A percentile compares a stretch with the other conserved stretches of the same genome.
These are phyloP conservation scores for Microctenopoma lineatum DNA, from an alignment of 2,797 vertebrate genomes.

Conservation along the genomic window DNA sequence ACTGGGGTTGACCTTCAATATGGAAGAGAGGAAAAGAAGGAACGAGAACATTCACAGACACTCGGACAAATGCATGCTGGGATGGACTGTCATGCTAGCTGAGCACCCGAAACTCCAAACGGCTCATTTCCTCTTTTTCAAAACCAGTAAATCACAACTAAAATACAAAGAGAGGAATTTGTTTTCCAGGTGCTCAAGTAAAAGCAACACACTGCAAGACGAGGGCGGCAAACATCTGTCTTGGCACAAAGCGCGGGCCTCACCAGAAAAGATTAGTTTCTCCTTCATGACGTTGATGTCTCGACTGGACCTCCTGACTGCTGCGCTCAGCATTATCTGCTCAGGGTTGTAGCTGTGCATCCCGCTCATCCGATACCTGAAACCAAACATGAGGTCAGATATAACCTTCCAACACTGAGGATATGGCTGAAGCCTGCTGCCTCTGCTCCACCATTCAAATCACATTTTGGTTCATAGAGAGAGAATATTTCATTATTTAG, in stretches of 20 bases:
- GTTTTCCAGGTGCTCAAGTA: slow-evolving; percentile 4
- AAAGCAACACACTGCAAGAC: slow-evolving; percentile 16
- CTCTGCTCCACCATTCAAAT: slow-evolving; percentile 7
- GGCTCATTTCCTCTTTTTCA: background rate
- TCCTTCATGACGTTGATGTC: slow-evolving; percentile 99
- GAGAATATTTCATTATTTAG: background rate
- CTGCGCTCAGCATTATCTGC: slow-evolving; percentile 97
- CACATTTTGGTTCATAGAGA: background rate
- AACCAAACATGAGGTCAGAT: slow-evolving; percentile 40
- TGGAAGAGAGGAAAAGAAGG: slow-evolving; percentile 60
- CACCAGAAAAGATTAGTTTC: slow-evolving; percentile 98
- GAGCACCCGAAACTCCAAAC: slow-evolving; percentile 25
- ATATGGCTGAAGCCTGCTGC: slow-evolving; percentile 24
- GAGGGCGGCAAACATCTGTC: background rate
- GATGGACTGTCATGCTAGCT: slow-evolving; percentile 52
- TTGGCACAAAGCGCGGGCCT: slow-evolving; percentile 15
- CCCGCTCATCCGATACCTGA: slow-evolving; percentile 93
- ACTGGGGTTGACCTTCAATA: slow-evolving; percentile 82
- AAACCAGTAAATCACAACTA: background rate
- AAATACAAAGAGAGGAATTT: background rate
- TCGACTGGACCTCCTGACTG: slow-evolving; percentile 89
- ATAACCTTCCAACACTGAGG: background rate
- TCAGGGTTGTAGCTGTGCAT: slow-evolving; percentile 96
- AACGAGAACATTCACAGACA: slow-evolving; percentile 72
- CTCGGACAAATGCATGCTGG: slow-evolving; percentile 76